Base-by-base conservation (phyloP, 1,140 invertebrate species). In the Eubasilissa regina region DNA sequence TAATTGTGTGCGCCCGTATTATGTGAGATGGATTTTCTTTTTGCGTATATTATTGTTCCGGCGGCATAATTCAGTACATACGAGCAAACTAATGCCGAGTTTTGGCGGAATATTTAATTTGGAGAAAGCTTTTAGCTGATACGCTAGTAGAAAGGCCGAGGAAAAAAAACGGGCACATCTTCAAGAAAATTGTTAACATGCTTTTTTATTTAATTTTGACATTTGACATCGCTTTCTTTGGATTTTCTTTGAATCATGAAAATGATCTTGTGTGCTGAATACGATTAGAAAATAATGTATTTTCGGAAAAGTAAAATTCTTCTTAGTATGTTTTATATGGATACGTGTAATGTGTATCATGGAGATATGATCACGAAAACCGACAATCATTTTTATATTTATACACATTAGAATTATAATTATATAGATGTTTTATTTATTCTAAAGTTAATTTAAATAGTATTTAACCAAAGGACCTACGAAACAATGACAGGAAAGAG, bases 1-100 rank as follows among this genome's bases (percentile, higher is more conserved):
- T 81, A 77, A 81, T 75, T 75, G 76, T 81, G 68, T 75, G 60
- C 70, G 47, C 55, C 74, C 55, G 47, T 76, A 19, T 44, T 75
- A 62, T 17, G 74, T 35, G 19, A 25, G 17, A 62, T 9, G 62
- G 35, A 17, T 76, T 60, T 64, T 13, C 25, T 44, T 15, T 76
- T 45, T 47, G 19, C 44, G 45, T 66, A 11, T 68, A 35, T 35
- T 35, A 35, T 6, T 17, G 64, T 44, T 74, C 10, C 58, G 15
- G 10, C 35, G 66, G 19, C 74, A 73, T 44, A 55, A 58, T 73
- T 53, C 45, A 17, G 21, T 13, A 62, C 56, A 48, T 48, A 60
- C 43, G 35, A 56, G n/a, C 51, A 43, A 55, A 25, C 44, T 43
- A 6, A 17, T 43, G 35, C 53, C 70, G 44, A 55, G 70, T 56